Evolutionary conservation across 2,888 invertebrate species (phyloP).

Genomic region (Macaria notata): DNA sequence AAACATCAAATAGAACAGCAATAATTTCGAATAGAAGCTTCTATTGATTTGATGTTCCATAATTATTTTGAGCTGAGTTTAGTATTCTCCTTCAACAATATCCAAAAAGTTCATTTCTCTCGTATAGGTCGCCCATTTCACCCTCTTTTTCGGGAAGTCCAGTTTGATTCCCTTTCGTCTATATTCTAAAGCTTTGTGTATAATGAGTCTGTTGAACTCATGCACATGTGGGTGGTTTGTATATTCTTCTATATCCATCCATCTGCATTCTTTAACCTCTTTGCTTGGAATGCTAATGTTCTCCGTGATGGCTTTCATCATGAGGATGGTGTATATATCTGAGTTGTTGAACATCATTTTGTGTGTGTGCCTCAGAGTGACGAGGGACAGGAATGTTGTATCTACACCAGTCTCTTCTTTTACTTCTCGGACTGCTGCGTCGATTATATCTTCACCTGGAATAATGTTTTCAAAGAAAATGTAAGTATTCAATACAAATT

Average conservation of each 20-base stretch:
- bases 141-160: conserved; percentile 77
- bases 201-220: conserved; percentile 85
- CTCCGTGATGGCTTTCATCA: conserved; percentile 84
- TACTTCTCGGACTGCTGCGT: conserved; percentile 93
- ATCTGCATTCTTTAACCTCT: conserved; percentile 89
- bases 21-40: too few species aligned
- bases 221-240: conserved; percentile 87
- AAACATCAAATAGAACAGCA: too few species aligned
- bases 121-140: conserved; percentile 57
- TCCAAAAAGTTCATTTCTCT: conserved; percentile 64
- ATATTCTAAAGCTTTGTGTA: conserved; percentile 85
- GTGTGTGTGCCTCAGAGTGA: conserved; percentile 91
- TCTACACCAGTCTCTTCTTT: conserved; percentile 94
- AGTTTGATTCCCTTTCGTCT: conserved; percentile 83
- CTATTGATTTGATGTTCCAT: too few species aligned
- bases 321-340: conserved; percentile 91
- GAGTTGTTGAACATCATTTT: conserved; percentile 90
- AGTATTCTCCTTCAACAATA: conserved; percentile 47
- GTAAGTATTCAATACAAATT: too few species aligned
- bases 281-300: conserved; percentile 86
- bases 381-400: conserved; percentile 87
- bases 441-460: conserved; percentile 90
- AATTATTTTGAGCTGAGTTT: too few species aligned
- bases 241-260: conserved; percentile 92
- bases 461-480: conserved; percentile 16